These are phyloP conservation scores for Belgica antarctica DNA, from an alignment of 2,888 invertebrate species.

Conservation along the genomic window DNA sequence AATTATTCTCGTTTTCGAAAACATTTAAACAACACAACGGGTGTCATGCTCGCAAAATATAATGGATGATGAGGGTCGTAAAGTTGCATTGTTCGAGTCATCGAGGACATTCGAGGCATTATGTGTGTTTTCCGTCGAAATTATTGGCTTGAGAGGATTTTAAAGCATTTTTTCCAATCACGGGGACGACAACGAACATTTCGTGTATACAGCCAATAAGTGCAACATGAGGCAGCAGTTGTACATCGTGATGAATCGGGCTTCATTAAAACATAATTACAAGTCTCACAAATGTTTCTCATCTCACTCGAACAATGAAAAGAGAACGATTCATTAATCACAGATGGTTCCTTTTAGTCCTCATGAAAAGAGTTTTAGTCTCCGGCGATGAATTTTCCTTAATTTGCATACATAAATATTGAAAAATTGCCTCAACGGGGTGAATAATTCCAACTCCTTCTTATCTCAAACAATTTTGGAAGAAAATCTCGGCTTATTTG, in stretches of 20 bases:
- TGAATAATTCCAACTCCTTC: conserved; percentile 19
- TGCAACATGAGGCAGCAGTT: conserved; percentile 30
- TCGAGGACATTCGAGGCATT: conserved; percentile 38
- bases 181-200: too few species aligned
- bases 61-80: conserved; percentile 43
- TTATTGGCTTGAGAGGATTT: not conserved
- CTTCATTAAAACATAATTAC: conserved; percentile 44
- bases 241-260: conserved; percentile 19
- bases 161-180: not conserved
- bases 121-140: not conserved
- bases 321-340: conserved; percentile 30
- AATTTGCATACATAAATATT: conserved; percentile 40
- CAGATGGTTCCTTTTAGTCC: conserved; percentile 35
- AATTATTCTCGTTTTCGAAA: conserved; percentile 40
- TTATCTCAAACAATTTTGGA: too few species aligned
- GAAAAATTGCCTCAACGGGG: not conserved
- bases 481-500: not conserved
- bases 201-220: conserved; percentile 38
- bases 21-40: conserved; percentile 42
- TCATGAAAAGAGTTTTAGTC: not conserved
- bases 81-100: conserved; percentile 29
- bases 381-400: not conserved
- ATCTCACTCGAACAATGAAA: not conserved
- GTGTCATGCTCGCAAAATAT: conserved; percentile 38
- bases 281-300: conserved; percentile 41